Conservation (phyloP, 2,113 vertebrate genomes). For the Telmatochromis bifrenatus region DNA sequence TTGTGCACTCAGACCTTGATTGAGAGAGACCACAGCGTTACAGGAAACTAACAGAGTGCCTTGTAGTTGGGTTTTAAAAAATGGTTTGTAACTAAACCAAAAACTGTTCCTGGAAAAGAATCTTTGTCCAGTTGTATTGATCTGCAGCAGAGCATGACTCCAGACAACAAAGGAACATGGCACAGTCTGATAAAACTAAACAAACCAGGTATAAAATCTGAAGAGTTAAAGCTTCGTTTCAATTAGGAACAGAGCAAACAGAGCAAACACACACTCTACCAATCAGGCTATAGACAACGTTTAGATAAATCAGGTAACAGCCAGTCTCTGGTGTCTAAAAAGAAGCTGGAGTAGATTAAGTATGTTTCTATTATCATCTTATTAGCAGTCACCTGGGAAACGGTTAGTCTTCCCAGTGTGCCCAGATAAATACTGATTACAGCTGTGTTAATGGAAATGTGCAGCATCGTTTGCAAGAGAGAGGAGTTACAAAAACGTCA, state of each 20-base stretch:
- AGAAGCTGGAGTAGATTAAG: background rate
- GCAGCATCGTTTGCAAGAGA: background rate
- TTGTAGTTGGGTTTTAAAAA: background rate
- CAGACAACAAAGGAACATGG: background rate
- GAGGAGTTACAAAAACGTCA: background rate
- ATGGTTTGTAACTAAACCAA: background rate
- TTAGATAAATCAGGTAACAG: background rate
- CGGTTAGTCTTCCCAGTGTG: background rate
- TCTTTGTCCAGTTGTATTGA: background rate
- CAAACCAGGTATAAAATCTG: background rate
- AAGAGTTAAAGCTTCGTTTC: background rate
- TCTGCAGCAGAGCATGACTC: background rate
- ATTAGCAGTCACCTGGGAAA: background rate
- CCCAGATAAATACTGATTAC: background rate
- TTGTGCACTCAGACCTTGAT: background rate
- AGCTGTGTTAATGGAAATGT: background rate
- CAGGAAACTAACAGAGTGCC: background rate
- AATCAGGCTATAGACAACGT: background rate
- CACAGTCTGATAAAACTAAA: background rate
- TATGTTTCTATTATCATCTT: background rate
- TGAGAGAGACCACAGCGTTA: background rate
- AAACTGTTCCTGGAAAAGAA: background rate
- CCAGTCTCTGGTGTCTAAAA: background rate
- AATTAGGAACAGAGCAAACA: background rate
- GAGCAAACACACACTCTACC: background rate